These are phyloP conservation scores for Drosophila funebris DNA, from an alignment of 1,140 invertebrate species.

Conservation along the genomic window DNA sequence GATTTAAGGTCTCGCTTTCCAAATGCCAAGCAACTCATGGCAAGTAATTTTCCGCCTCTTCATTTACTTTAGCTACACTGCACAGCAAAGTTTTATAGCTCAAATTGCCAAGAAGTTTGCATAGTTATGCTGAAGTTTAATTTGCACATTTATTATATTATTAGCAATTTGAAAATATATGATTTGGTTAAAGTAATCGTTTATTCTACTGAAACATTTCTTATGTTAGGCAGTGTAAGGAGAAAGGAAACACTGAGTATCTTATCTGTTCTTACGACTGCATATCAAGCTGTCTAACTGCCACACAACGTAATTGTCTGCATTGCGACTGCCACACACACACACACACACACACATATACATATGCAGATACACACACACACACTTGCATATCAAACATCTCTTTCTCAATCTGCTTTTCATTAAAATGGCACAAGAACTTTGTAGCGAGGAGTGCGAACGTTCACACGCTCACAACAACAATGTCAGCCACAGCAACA, in stretches of 20 bases:
- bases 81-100: neutral
- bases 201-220: neutral
- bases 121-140: too few species aligned
- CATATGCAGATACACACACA: neutral
- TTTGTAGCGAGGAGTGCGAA: slow-evolving; percentile 1
- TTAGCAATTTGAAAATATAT: too few species aligned
- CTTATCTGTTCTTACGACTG: slow-evolving; percentile 5
- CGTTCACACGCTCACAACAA: slow-evolving; percentile 11
- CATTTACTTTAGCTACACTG: neutral
- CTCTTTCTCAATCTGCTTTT: neutral
- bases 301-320: slow-evolving; percentile 16
- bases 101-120: too few species aligned
- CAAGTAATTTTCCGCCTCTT: neutral
- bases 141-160: too few species aligned
- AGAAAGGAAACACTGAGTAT: neutral
- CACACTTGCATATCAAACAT: neutral
- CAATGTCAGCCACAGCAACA: neutral
- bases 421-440: slow-evolving; percentile 14
- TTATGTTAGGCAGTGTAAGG: neutral
- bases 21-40: neutral
- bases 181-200: neutral
- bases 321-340: slow-evolving; percentile 13
- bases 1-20: neutral
- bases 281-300: slow-evolving; percentile 1
- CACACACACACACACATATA: neutral